A percentile compares a stretch with the other conserved stretches of the same genome.
These are phyloP conservation scores for Catalaphyllia jardinei DNA, from an alignment of 64 coral and sea anemone genomes.

Conservation along the genomic window DNA sequence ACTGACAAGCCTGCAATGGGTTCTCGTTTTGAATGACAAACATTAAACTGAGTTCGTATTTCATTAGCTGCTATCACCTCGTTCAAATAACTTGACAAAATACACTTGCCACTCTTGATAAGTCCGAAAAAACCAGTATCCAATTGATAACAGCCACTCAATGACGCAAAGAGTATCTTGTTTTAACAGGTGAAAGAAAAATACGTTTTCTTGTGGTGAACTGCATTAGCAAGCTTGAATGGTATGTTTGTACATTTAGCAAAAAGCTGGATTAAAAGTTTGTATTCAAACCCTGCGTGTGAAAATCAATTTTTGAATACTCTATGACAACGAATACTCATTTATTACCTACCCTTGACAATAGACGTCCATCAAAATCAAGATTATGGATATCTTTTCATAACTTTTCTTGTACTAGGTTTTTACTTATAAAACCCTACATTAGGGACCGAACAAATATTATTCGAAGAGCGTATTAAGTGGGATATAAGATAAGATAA, in stretches of 20 bases:
- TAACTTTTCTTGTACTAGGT: neutral
- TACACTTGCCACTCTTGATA: neutral
- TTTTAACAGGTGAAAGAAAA: slow-evolving; percentile 13
- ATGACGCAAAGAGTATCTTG: slow-evolving; percentile 4
- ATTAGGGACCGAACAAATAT: neutral
- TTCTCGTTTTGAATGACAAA: neutral
- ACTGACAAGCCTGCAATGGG: neutral
- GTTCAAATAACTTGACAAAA: neutral
- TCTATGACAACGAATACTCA: neutral
- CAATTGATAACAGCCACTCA: neutral
- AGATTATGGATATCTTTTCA: neutral
- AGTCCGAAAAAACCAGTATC: neutral
- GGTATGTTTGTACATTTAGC: neutral
- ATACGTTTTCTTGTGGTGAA: neutral
- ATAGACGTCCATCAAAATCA: neutral
- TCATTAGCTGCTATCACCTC: neutral
- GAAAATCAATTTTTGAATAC: neutral
- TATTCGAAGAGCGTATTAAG: neutral
- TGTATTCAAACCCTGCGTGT: neutral
- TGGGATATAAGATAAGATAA: neutral
- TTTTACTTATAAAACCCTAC: neutral
- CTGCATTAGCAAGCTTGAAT: neutral
- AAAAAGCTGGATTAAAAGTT: neutral
- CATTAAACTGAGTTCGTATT: neutral
- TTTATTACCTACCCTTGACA: neutral